phyloP scores from a whole-genome alignment of 2,113 vertebrate genomes.

The Labeo catla region DNA sequence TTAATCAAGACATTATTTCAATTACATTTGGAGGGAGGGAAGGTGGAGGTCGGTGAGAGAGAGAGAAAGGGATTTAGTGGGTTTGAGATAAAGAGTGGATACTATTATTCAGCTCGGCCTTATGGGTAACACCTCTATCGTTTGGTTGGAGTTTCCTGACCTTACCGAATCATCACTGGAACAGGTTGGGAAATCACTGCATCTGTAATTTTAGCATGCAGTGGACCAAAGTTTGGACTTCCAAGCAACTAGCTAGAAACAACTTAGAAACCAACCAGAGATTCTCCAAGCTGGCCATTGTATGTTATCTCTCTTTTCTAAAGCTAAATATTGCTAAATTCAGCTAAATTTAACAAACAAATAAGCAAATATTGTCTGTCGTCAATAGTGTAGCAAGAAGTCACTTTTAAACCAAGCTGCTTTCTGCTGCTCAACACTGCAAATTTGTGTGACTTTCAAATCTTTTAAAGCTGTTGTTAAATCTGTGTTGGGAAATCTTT shows the following conservation, averaged over 20 bases:
- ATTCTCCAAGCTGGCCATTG: too few species aligned
- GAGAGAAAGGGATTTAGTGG: not conserved
- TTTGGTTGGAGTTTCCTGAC: not conserved
- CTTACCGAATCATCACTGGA: not conserved
- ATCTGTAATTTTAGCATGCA: not conserved
- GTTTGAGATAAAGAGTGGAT: not conserved
- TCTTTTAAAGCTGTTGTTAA: too few species aligned
- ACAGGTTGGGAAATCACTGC: not conserved
- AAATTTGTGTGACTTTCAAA: too few species aligned
- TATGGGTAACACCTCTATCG: not conserved
- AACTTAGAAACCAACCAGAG: too few species aligned
- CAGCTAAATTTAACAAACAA: too few species aligned
- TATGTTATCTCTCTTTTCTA: too few species aligned
- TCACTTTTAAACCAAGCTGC: too few species aligned
- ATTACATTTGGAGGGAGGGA: constrained; percentile 21
- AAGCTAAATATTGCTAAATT: too few species aligned
- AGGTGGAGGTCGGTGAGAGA: not conserved
- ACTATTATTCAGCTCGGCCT: not conserved
- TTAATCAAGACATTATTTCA: constrained; percentile 40
- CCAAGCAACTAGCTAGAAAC: not conserved
- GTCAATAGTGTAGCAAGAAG: too few species aligned
- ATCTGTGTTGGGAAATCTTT: too few species aligned
- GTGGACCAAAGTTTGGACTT: not conserved
- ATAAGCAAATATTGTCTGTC: too few species aligned
- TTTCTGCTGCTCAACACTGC: too few species aligned